Base-by-base conservation (phyloP, 1,140 invertebrate species). In the Drosophila burlai region DNA sequence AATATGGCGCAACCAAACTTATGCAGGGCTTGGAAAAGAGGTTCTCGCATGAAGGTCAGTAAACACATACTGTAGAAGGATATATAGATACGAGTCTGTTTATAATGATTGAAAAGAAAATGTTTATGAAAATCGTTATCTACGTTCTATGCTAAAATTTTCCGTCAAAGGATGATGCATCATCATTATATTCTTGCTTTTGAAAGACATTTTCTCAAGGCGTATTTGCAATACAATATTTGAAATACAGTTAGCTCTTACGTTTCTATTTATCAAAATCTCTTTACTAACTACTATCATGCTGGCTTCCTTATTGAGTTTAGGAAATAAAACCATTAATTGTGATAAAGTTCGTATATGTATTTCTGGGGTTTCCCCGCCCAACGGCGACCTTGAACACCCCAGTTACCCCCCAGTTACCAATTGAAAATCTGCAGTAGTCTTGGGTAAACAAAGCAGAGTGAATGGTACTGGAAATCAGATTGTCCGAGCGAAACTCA, bases 401-500 rank as follows among this genome's bases (percentile, higher is more conserved):
- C 61, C 29, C 66, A 49, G 68, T 69, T 36, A 42, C 65, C 65
- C 34, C 34, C 34, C 34, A 36, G 36, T 38, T 38, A 38, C 36
- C 52, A 29, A 24, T 15, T 66, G 29, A 36, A 42, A 54, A 73
- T 73, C 68, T 72, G 42, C 68, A 72, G 24, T 42, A 29, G 36
- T 36, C 38, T 42, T 47, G 59, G 63, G 67, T 16, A 42, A 73
- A 73, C 55, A 38, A 46, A 73, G 43, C 34, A 26, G n/a, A 38
- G 55, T 61, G 67, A 73, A 73, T 18, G 69, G 67, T 64, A 8
- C 61, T 66, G 31, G 63, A 67, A 69, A 36, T 54, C 63, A 43
- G 31, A 52, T 13, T 49, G 36, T 6, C 40, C n/a, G 49, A 57
- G 11, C 45, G 10, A 64, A 62, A 50, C 79, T 75, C 67, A 87